A percentile compares a stretch with the other conserved stretches of the same genome.
phyloP scores from a whole-genome alignment of 2,113 vertebrate genomes.

The Poicephalus meyeri region DNA sequence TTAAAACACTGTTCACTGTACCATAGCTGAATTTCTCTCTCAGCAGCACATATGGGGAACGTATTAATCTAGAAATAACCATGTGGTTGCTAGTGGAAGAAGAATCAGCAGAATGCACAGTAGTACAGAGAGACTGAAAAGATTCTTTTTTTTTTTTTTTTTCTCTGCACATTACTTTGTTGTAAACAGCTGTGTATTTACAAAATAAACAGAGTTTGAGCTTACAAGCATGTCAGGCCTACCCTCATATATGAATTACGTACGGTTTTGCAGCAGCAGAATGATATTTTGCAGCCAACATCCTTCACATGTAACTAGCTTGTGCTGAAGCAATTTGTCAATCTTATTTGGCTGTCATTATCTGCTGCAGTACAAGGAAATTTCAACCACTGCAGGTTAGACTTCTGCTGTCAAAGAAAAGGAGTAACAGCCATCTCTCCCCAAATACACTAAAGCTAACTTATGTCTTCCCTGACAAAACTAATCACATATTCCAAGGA shows the following conservation, averaged over 20 bases:
- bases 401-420: not conserved
- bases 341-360: not conserved
- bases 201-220: not conserved
- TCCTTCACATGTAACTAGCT: not conserved
- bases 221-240: not conserved
- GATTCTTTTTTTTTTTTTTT: not conserved
- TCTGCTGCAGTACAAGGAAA: not conserved
- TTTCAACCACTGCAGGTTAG: not conserved
- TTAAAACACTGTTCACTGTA: not conserved
- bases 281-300: not conserved
- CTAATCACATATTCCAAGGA: not conserved
- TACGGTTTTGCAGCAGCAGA: not conserved
- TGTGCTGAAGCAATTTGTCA: not conserved
- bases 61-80: conserved; percentile 8
- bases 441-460: not conserved
- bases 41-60: not conserved
- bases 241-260: not conserved
- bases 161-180: not conserved
- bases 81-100: not conserved
- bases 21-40: not conserved
- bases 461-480: not conserved
- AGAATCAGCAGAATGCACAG: not conserved
- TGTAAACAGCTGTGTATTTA: not conserved
- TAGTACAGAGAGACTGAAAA: not conserved
- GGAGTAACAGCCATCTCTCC: not conserved